Evolutionary conservation across 2,888 invertebrate genomes (phyloP), one percentile per base, ranked within the genome.

Genomic region (Vesta saturnalis): DNA sequence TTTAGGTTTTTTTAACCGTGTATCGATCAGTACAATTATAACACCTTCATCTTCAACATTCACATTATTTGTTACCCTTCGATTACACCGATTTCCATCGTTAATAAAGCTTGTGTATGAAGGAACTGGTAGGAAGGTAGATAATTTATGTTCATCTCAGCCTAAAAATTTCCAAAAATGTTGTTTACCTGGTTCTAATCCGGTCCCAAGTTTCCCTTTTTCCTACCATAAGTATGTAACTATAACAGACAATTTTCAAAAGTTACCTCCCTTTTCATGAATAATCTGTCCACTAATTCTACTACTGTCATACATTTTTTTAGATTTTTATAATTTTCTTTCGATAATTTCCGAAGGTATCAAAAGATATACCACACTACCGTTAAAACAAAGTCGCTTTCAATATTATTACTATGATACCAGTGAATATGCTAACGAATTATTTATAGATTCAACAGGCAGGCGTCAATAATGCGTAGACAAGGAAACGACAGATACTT

Each of bases 111-210:
- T 86, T 0, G 88, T 88, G 59, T 84, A 84, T 0, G 89, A 89
- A n/a, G 88, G 87, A 0, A 90, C 85, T 22, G 85, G 87, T 57
- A 90, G 83, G 82, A 89, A 84, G 0, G 89, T 86, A 0, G 90
- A 87, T 0, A 90, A 72, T 75, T 90, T 90, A 74, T 90, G 85
- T 79, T 90, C 90, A 60, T 90, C 90, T 74, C 90, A 90, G 59
- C 89, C 89, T 19, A 90, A 80, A 71, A 87, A 88, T 72, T 87
- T 86, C 18, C 86, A 83, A 1, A 90, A 78, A 0, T 86, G 69
- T 3, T 89, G 74, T 0, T 89, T 89, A 0, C 85, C 83, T 16
- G 84, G 84, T 71, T 90, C 88, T 0, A 85, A 79, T 12, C 85
- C 79, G 0, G 87, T 88, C 19, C 90, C 90, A 0, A 14, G 80